Evolutionary conservation across 2,113 vertebrate genomes (phyloP).

Genomic region (Brachionichthys hirsutus): DNA sequence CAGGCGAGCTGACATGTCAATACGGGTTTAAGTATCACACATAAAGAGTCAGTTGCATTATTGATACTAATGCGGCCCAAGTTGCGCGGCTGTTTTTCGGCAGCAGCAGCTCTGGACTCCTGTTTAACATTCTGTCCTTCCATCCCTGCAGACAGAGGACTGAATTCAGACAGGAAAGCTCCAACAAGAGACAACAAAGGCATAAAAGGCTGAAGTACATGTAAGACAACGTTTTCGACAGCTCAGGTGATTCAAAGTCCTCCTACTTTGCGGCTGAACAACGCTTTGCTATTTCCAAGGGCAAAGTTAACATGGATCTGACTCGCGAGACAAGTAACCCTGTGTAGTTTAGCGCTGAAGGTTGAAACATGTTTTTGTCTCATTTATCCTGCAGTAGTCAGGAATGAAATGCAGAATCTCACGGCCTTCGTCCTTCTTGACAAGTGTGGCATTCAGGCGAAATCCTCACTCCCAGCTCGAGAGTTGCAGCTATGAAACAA

Average conservation of each 20-base stretch:
- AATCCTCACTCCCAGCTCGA: neutral
- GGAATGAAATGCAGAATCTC: slow-evolving; percentile 4
- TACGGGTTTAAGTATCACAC: neutral
- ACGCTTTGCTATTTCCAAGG: neutral
- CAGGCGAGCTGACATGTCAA: slow-evolving; percentile 3
- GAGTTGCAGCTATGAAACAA: slow-evolving; percentile 5
- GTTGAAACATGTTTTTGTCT: slow-evolving; percentile 1
- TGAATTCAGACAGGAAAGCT: slow-evolving; percentile 8
- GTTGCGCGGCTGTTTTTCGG: slow-evolving; percentile 25
- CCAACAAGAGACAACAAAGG: slow-evolving; percentile 6
- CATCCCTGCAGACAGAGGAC: slow-evolving; percentile 25
- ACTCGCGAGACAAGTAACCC: slow-evolving; percentile 11
- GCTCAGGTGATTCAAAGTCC: slow-evolving; percentile 2
- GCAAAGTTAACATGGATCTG: slow-evolving; percentile 16
- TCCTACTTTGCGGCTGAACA: slow-evolving; percentile 1
- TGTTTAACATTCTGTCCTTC: slow-evolving; percentile 53
- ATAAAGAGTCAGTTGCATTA: slow-evolving; percentile 12
- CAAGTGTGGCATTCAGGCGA: no score
- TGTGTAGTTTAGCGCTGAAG: neutral
- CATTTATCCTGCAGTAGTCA: neutral
- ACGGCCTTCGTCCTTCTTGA: neutral
- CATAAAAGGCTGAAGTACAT: neutral
- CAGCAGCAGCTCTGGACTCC: slow-evolving; percentile 39
- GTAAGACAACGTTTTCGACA: slow-evolving; percentile 2
- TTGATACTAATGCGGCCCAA: slow-evolving; percentile 13